Evolutionary conservation across 2,113 vertebrate genomes (phyloP).

Genomic region (Desmodus rotundus): DNA sequence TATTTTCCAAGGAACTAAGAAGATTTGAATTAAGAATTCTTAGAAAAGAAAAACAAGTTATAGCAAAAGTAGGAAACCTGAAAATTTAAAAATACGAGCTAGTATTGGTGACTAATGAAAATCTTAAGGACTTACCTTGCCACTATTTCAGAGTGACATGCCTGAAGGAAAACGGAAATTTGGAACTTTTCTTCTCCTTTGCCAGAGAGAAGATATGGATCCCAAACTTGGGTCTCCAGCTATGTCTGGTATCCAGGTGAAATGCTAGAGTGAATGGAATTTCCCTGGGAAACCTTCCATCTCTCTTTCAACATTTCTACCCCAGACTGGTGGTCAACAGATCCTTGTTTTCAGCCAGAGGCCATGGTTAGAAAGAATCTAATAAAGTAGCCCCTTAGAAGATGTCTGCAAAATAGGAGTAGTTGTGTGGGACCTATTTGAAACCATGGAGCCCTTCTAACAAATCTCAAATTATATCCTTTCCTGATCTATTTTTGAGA

Average conservation of each 20-base stretch:
- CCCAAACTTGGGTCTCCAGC: not conserved
- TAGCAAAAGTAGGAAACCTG: not conserved
- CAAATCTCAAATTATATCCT: not conserved
- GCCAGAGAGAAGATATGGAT: not conserved
- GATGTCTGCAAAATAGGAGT: not conserved
- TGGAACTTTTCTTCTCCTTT: not conserved
- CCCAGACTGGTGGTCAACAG: too few relatives aligned
- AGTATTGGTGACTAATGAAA: not conserved
- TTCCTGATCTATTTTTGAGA: not conserved
- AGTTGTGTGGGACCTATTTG: not conserved
- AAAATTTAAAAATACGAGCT: not conserved
- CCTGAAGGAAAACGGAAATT: not conserved
- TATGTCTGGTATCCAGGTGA: not conserved
- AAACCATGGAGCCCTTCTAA: not conserved
- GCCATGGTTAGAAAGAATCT: not conserved
- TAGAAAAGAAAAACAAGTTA: not conserved
- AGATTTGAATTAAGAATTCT: conserved; percentile 16
- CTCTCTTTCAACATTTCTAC: not conserved
- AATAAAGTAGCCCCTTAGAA: not conserved
- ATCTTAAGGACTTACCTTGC: not conserved
- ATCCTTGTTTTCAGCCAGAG: not conserved
- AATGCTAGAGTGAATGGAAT: not conserved
- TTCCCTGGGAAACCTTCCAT: not conserved
- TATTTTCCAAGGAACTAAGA: not conserved
- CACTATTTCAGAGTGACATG: not conserved